Percentiles rank a stretch among this genome's conserved stretches.
Conservation (phyloP, 2,797 vertebrate species). For the Esox lucius region DNA sequence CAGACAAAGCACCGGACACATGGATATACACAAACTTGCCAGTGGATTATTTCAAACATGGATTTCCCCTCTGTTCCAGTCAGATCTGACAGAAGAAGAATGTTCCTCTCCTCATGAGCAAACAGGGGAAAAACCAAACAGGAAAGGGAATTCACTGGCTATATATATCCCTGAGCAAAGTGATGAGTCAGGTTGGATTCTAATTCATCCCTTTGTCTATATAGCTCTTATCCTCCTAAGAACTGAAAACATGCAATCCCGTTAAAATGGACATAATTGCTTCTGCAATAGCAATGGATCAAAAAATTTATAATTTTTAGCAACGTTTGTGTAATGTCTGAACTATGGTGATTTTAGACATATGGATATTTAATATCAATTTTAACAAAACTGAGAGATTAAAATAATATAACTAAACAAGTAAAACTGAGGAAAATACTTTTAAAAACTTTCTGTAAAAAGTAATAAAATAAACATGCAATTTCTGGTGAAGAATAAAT, state of each 20-base stretch:
- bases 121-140: slow-evolving; percentile 47
- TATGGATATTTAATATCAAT: too few relatives aligned
- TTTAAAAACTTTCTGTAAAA: too few relatives aligned
- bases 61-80: slow-evolving; percentile 40
- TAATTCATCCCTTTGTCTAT: slow-evolving; percentile 47
- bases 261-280: neutral
- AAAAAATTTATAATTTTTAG: slow-evolving; percentile 40
- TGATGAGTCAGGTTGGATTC: slow-evolving; percentile 68
- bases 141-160: slow-evolving; percentile 61
- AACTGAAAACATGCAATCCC: slow-evolving; percentile 29
- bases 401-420: too few relatives aligned
- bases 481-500: too few relatives aligned
- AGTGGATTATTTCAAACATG: slow-evolving; percentile 50
- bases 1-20: slow-evolving; percentile 67
- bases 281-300: slow-evolving; percentile 32
- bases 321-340: neutral
- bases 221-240: slow-evolving; percentile 28
- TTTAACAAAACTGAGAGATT: too few relatives aligned
- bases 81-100: slow-evolving; percentile 53
- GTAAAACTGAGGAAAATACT: too few relatives aligned
- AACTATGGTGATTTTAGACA: too few relatives aligned
- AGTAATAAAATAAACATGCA: too few relatives aligned
- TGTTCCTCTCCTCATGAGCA: slow-evolving; percentile 38
- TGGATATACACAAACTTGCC: slow-evolving; percentile 19
- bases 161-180: slow-evolving; percentile 63